A percentile compares a stretch with the other conserved stretches of the same genome.
Evolutionary conservation across 2,888 invertebrate genomes (phyloP).

Genomic region (Amblyteles armatorius): DNA sequence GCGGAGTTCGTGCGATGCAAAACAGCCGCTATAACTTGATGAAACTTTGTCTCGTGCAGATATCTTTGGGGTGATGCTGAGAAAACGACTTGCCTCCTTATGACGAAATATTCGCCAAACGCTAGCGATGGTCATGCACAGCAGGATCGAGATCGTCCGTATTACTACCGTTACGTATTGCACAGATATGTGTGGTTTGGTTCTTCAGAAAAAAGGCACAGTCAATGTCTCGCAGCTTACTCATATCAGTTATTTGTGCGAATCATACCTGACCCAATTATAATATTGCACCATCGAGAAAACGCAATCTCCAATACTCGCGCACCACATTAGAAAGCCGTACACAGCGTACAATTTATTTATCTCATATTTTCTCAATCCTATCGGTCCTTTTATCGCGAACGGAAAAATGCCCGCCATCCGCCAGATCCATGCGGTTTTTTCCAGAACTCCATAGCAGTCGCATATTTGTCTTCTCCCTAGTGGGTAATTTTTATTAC

Average conservation of each 20-base stretch:
- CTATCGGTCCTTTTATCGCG: not conserved
- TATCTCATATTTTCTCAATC: conserved; percentile 41
- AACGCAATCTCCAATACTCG: not conserved
- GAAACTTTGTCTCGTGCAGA: not conserved
- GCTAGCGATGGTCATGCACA: conserved; percentile 17
- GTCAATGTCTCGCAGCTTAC: not conserved
- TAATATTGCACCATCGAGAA: not conserved
- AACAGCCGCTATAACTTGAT: too few species aligned
- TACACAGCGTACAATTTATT: conserved; percentile 36
- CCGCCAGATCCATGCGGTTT: conserved; percentile 54
- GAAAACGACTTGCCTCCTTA: conserved; percentile 37
- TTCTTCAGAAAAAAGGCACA: not conserved
- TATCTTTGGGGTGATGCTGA: not conserved
- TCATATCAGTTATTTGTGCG: not conserved
- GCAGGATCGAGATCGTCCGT: not conserved
- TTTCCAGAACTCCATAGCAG: conserved; percentile 50
- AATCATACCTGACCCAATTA: not conserved
- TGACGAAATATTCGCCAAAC: conserved; percentile 42
- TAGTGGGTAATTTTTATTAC: not conserved
- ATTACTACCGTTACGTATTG: not conserved
- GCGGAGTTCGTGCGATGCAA: too few species aligned
- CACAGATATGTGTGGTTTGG: not conserved
- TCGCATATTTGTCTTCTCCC: conserved; percentile 19
- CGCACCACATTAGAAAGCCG: conserved; percentile 12
- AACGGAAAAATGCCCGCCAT: conserved; percentile 53